A percentile compares a stretch with the other conserved stretches of the same genome.
These are phyloP conservation scores for Gallinago nigripennis DNA, from an alignment of 2,797 vertebrate genomes.

Conservation along the genomic window DNA sequence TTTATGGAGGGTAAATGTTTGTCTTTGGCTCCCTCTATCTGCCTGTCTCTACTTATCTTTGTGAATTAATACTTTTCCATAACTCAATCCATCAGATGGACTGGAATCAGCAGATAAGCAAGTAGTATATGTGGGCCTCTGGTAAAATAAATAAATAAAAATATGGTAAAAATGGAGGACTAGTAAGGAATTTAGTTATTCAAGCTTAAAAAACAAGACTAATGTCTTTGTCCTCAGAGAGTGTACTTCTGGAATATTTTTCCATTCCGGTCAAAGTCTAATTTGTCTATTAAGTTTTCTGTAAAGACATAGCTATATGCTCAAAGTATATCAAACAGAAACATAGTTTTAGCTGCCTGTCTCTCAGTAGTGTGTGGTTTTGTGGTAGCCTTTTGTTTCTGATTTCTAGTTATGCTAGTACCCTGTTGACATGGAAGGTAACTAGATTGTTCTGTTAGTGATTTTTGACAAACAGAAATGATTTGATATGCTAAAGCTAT, in stretches of 20 bases:
- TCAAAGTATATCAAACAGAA: background rate
- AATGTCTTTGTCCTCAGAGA: background rate
- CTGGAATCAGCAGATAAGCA: background rate
- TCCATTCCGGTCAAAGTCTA: background rate
- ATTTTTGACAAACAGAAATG: conserved; percentile 75
- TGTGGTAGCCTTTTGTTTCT: conserved; percentile 53
- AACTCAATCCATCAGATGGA: background rate
- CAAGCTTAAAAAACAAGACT: background rate
- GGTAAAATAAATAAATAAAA: background rate
- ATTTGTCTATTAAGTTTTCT: background rate
- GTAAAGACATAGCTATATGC: background rate
- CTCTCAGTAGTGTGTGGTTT: background rate
- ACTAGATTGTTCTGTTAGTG: conserved; percentile 69
- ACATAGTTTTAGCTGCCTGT: background rate
- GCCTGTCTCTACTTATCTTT: conserved; percentile 22
- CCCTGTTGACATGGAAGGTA: conserved; percentile 60
- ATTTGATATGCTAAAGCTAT: conserved; percentile 79
- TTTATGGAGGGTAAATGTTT: conserved; percentile 49
- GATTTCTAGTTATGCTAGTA: conserved; percentile 54
- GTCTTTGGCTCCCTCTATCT: conserved; percentile 73
- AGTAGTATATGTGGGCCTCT: background rate
- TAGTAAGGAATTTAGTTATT: background rate
- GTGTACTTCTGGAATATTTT: background rate
- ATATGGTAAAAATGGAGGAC: background rate
- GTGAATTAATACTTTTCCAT: background rate